phyloP scores from a whole-genome alignment of 2,797 vertebrate species.

The Acanthornis magna region DNA sequence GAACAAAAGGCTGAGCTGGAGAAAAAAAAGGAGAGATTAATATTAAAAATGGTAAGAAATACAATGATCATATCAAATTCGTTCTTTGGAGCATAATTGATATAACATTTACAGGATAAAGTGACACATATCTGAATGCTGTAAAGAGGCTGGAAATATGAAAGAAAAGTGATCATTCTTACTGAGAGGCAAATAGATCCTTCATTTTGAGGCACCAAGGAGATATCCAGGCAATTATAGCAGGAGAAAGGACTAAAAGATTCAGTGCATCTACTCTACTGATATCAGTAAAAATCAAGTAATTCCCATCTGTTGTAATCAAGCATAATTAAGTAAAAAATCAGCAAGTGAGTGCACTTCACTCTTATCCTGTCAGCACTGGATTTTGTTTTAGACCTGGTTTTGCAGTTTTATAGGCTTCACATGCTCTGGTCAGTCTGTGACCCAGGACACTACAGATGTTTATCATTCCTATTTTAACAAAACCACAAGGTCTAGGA shows the following conservation, averaged over 20 bases:
- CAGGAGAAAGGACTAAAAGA: background rate
- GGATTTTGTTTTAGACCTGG: background rate
- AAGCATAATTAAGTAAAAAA: conserved; percentile 1
- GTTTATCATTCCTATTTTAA: background rate
- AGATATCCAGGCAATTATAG: background rate
- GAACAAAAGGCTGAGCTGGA: background rate
- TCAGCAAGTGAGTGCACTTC: background rate
- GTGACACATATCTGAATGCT: background rate
- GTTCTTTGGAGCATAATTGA: background rate
- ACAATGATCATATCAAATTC: background rate
- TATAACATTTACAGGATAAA: background rate
- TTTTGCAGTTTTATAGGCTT: conserved; percentile 1
- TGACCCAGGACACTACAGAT: background rate
- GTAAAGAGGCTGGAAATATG: background rate
- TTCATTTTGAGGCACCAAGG: background rate
- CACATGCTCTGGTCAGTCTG: background rate
- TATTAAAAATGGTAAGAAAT: background rate
- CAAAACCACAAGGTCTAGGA: background rate
- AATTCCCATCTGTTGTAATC: background rate
- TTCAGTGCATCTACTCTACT: background rate
- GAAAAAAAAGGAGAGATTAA: background rate
- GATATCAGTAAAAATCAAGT: background rate
- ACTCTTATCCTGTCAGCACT: background rate
- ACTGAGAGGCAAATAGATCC: background rate
- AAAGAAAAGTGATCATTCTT: background rate